phyloP scores from a whole-genome alignment of 2,797 vertebrate genomes.

The Bradypodion pumilum region DNA sequence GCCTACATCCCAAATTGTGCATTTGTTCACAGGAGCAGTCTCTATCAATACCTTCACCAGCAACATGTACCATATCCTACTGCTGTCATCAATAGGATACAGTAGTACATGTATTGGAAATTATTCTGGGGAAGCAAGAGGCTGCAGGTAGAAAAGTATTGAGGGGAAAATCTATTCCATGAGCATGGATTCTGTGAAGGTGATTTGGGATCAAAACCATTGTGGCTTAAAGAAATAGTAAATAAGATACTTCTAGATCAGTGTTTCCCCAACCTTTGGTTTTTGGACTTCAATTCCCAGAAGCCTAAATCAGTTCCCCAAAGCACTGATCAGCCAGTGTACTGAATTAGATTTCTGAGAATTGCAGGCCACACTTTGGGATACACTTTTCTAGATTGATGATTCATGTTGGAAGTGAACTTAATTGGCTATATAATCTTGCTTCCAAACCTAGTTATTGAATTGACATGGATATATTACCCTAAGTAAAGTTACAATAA shows the following conservation, averaged over 20 bases:
- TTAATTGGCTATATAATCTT: neutral
- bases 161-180: neutral
- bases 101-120: no score
- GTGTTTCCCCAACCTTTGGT: no score
- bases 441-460: neutral
- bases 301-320: no score
- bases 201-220: neutral
- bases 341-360: no score
- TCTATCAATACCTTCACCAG: neutral
- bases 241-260: rapidly evolving
- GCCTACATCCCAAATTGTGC: neutral
- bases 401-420: slow-evolving; percentile 36
- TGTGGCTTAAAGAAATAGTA: neutral
- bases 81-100: no score
- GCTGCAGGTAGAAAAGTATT: neutral
- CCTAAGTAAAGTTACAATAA: neutral
- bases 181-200: neutral
- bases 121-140: neutral
- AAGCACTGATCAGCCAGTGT: no score
- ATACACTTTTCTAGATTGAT: no score
- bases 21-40: neutral
- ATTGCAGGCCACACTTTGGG: no score
- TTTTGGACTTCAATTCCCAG: no score
- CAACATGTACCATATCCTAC: neutral
- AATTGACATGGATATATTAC: neutral